Evolutionary conservation across 2,888 invertebrate genomes (phyloP).

Genomic region (Diabrotica balteata): DNA sequence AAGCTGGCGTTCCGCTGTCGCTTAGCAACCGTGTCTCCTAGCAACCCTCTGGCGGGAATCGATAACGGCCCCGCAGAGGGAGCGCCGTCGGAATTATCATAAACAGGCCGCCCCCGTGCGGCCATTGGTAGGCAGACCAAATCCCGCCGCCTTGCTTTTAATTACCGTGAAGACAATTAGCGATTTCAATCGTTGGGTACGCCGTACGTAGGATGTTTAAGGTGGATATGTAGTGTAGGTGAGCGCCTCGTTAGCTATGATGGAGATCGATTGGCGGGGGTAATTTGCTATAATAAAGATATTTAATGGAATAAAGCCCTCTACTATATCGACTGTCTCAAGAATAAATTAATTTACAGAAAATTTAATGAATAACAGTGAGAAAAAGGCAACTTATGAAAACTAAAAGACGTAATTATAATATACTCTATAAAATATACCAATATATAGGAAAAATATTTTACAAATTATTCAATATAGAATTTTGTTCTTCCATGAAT

Average conservation of each 20-base stretch:
- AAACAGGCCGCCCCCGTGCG: slow-evolving; percentile 8
- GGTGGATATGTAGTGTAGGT: not conserved
- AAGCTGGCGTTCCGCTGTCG: slow-evolving; percentile 27
- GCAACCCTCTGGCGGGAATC: slow-evolving; percentile 35
- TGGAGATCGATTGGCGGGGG: not conserved
- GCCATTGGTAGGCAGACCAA: slow-evolving; percentile 5
- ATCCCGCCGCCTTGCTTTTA: slow-evolving; percentile 5
- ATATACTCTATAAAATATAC: too few species aligned
- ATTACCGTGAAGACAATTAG: slow-evolving; percentile 5
- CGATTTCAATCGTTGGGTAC: slow-evolving; percentile 3
- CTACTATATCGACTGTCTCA: too few species aligned
- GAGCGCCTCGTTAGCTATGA: not conserved
- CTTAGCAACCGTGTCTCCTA: slow-evolving; percentile 35
- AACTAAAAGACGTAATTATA: too few species aligned
- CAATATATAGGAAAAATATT: too few species aligned
- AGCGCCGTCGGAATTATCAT: slow-evolving; percentile 10
- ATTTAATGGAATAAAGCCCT: not conserved
- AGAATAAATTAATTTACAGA: too few species aligned
- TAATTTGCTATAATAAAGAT: not conserved
- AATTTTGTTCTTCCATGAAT: too few species aligned
- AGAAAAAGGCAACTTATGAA: too few species aligned
- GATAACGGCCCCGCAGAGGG: slow-evolving; percentile 32
- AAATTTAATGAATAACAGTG: too few species aligned
- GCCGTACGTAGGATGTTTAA: slow-evolving; percentile 8
- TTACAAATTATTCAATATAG: too few species aligned